These are phyloP conservation scores for Cheilosia soror DNA, from an alignment of 2,888 invertebrate species.

Conservation along the genomic window DNA sequence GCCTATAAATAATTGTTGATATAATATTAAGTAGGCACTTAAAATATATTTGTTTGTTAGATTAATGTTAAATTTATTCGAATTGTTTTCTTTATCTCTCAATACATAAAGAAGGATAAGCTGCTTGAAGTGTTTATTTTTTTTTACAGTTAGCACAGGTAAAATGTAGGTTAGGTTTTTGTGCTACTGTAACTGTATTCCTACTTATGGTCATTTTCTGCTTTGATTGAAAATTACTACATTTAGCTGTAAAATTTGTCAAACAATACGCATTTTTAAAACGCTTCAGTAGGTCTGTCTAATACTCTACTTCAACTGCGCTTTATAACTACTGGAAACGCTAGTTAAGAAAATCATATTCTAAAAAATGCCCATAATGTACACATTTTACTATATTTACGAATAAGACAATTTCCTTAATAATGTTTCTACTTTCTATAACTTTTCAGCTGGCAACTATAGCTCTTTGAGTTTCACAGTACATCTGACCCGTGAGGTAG, in stretches of 20 bases:
- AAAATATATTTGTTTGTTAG: background rate
- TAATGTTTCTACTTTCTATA: conserved; percentile 62
- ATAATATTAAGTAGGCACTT: background rate
- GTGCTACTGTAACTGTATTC: no score
- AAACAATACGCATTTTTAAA: no score
- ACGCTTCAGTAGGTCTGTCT: no score
- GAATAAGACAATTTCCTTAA: conserved; percentile 21
- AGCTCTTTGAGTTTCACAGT: conserved; percentile 92
- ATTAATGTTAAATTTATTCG: background rate
- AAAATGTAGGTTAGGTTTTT: no score
- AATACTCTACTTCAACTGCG: no score
- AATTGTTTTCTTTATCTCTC: background rate
- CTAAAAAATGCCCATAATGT: no score
- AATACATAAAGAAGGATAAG: background rate
- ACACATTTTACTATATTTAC: background rate
- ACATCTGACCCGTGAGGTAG: conserved; percentile 91
- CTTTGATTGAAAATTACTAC: no score
- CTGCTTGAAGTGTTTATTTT: background rate
- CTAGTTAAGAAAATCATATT: no score
- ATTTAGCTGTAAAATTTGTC: no score
- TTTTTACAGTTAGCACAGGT: no score
- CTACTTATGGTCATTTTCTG: no score
- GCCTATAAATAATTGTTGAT: conserved; percentile 8
- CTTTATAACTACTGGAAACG: no score
- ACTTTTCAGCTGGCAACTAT: conserved; percentile 90